Base-by-base conservation (phyloP, 2,888 invertebrate species). In the Drosophila seclusa region DNA sequence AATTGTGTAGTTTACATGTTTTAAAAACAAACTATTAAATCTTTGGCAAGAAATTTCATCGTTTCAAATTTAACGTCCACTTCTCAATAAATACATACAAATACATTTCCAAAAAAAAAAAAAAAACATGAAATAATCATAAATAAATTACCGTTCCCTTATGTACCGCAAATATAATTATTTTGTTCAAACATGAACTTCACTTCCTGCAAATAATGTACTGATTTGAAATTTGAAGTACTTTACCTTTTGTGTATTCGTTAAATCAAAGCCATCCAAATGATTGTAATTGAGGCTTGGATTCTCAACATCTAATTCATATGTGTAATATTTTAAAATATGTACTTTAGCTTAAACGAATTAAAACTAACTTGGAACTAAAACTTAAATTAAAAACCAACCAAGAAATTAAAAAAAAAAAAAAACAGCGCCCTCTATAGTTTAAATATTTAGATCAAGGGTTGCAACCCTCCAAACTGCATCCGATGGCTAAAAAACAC, bases 271-370 rank as follows among this genome's bases (percentile, higher is more conserved):
- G 65, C 73, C 64, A 76, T 55, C 13, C n/a, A 21, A 78, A 55
- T 65, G 68, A 71, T 61, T 79, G 65, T 82, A 75, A 82, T 75
- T 82, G 62, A 70, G 65, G 66, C 71, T 75, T 69, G 68, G 59
- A 67, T 71, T 71, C 32, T 64, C 67, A 61, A 48, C 49, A 64
- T 66, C 57, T 64, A 61, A 71, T 76, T 66, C 76, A 74, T 73
- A 65, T 69, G 62, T 78, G 68, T 80, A 84, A 81, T 73, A 88
- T 88, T 86, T 81, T 67, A 60, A 78, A 70, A 21, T 65, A 65
- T 78, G 48, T 84, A 84, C 60, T 75, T 81, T 77, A 84, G 83
- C 88, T 84, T 79, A 79, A 87, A 79, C 55, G 55, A 65, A 86
- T 83, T 77, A 66, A 68, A 67, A 68, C 50, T 63, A 72, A 83